These are phyloP conservation scores for Epistrophe grossulariae DNA, from an alignment of 2,888 invertebrate species.

Conservation along the genomic window DNA sequence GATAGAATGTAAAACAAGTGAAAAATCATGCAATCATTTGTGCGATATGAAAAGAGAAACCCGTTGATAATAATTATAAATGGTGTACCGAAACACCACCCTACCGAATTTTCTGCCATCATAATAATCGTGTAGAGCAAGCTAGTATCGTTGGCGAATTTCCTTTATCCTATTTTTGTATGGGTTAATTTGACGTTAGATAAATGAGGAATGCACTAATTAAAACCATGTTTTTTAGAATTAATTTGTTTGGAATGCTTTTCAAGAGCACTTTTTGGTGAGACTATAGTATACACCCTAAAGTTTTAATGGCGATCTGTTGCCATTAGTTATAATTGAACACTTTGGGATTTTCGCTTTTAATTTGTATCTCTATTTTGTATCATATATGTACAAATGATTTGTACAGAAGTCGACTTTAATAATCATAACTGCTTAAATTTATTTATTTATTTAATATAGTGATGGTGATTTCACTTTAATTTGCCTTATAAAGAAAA, in stretches of 20 bases:
- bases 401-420: background rate
- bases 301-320: slow-evolving; percentile 34
- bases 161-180: slow-evolving; percentile 4
- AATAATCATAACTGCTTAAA: background rate
- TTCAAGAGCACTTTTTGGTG: slow-evolving; percentile 14
- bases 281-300: background rate
- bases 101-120: background rate
- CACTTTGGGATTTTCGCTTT: slow-evolving; percentile 32
- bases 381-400: slow-evolving; percentile 10
- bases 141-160: slow-evolving; percentile 1
- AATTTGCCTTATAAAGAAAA: background rate
- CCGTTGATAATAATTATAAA: slow-evolving; percentile 27
- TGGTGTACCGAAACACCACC: background rate
- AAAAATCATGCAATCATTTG: background rate
- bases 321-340: slow-evolving; percentile 56
- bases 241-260: slow-evolving; percentile 44
- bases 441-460: background rate
- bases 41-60: background rate
- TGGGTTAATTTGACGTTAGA: slow-evolving; percentile 51
- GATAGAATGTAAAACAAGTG: background rate
- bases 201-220: slow-evolving; percentile 58
- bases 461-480: background rate
- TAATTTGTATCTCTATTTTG: slow-evolving; percentile 10
- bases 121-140: background rate
- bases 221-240: slow-evolving; percentile 47